A percentile compares a stretch with the other conserved stretches of the same genome.
Evolutionary conservation across 1,140 invertebrate species (phyloP).

Genomic region (Zaprionus nigranus): DNA sequence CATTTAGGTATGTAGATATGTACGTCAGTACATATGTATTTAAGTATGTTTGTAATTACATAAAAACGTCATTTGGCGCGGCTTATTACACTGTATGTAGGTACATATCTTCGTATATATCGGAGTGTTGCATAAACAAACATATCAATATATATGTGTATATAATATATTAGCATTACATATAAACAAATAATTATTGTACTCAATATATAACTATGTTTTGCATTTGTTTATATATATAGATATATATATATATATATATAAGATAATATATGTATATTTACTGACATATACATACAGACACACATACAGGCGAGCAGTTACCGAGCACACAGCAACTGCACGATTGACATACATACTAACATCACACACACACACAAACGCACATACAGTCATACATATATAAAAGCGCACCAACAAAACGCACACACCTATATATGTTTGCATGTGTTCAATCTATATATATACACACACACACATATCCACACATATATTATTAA

Average conservation of each 20-base stretch:
- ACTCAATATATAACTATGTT: neutral
- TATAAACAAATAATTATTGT: neutral
- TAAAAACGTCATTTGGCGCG: slow-evolving; percentile 35
- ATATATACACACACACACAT: slow-evolving; percentile 60
- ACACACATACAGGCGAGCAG: slow-evolving; percentile 63
- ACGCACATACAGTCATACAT: slow-evolving; percentile 36
- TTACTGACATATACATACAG: slow-evolving; percentile 29
- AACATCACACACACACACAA: slow-evolving; percentile 45
- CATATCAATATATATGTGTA: slow-evolving; percentile 16
- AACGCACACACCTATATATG: slow-evolving; percentile 46
- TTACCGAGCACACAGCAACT: slow-evolving; percentile 75
- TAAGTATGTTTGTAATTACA: slow-evolving; percentile 49
- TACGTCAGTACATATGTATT: slow-evolving; percentile 18
- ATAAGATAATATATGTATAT: slow-evolving; percentile 24
- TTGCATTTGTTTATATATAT: slow-evolving; percentile 7
- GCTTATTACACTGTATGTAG: slow-evolving; percentile 31
- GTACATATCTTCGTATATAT: slow-evolving; percentile 40
- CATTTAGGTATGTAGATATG: slow-evolving; percentile 23
- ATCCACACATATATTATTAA: slow-evolving; percentile 38
- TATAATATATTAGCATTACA: slow-evolving; percentile 23
- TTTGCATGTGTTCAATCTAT: slow-evolving; percentile 48
- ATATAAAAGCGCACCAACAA: slow-evolving; percentile 55
- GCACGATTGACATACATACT: slow-evolving; percentile 76
- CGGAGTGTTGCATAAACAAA: slow-evolving; percentile 47
- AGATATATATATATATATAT: slow-evolving; percentile 19